Base-by-base conservation (phyloP, 2,113 vertebrate genomes). In the Dicerorhinus sumatrensis region DNA sequence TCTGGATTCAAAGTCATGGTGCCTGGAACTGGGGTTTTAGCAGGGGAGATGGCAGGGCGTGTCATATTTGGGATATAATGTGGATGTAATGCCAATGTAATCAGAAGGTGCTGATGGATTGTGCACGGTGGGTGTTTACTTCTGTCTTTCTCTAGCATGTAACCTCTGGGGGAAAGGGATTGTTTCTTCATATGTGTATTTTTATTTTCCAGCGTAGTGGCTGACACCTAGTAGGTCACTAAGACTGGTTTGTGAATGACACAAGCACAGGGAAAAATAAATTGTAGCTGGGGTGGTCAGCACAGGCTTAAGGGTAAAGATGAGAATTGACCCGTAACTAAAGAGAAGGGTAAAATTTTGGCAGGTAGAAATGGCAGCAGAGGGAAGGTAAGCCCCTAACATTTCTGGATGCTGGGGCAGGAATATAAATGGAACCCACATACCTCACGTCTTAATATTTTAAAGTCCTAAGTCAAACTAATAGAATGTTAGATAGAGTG, bases 381-480 rank as follows among this genome's bases (percentile, higher is more conserved):
- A 79, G 69, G n/a, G n/a, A 91, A 94, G 18, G 25, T 21, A 17
- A 60, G 60, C 16, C 16, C 16, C 62, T 54, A 67, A 76, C 69
- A 67, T 75, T 18, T 80, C 48, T 88, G 62, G 3, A 33, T 85
- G 58, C 14, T 25, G 29, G 51, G 65, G 29, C 86, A 36, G 42
- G 72, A 80, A 80, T n/a, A 70, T 42, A 70, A 69, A 75, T 18
- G 36, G 14, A 56, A 80, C 11, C 58, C 83, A 91, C 36, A 20
- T 8, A 58, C 21, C 80, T 92, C 46, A 58, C 46, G 33, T 58
- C 51, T 91, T 89, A 76, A 58, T 85, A 94, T 91, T 92, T 94
- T 97, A 89, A 89, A 96, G 77, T 72, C 60, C 29, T 76, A 95
- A 85, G 93, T 97, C 91, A 94, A 86, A 89, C 48, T 39, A 93